Conservation (phyloP, 2,797 vertebrate genomes). For the Epinephelus malabaricus region DNA sequence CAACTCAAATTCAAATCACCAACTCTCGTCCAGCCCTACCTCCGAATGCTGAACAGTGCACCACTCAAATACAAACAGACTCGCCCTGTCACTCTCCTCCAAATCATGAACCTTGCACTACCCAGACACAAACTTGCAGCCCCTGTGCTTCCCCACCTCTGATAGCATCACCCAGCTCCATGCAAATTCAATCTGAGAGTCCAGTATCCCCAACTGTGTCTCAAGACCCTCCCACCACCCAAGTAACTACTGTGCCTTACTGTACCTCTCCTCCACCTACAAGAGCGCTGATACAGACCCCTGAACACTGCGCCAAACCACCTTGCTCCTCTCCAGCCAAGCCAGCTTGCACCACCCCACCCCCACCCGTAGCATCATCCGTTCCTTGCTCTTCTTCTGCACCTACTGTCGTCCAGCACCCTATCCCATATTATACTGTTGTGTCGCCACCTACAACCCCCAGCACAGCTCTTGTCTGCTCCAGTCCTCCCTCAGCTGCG, state of each 20-base stretch:
- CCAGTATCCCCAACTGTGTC: slow-evolving; percentile 42
- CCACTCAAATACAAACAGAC: slow-evolving; percentile 63
- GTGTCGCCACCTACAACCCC: slow-evolving; percentile 65
- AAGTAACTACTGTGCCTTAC: slow-evolving; percentile 81
- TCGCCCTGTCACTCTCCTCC: slow-evolving; percentile 46
- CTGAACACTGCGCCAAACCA: slow-evolving; percentile 53
- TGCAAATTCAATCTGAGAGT: slow-evolving; percentile 54
- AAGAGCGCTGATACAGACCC: slow-evolving; percentile 59
- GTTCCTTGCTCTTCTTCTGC: slow-evolving; percentile 51
- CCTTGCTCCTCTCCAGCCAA: slow-evolving; percentile 61
- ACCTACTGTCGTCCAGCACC: slow-evolving; percentile 34
- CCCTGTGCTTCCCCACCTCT: slow-evolving; percentile 57
- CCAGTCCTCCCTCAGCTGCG: slow-evolving; percentile 46
- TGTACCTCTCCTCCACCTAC: slow-evolving; percentile 65
- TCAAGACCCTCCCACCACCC: slow-evolving; percentile 56
- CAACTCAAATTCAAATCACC: slow-evolving; percentile 57
- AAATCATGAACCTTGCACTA: slow-evolving; percentile 58
- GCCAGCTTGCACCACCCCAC: slow-evolving; percentile 45
- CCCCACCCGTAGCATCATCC: slow-evolving; percentile 32
- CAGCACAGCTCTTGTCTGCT: slow-evolving; percentile 42
- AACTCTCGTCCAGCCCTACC: slow-evolving; percentile 54
- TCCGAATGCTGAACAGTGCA: slow-evolving; percentile 60
- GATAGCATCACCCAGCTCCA: slow-evolving; percentile 39
- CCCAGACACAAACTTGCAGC: slow-evolving; percentile 63
- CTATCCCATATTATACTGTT: slow-evolving; percentile 72